Evolutionary conservation across 2,888 invertebrate species (phyloP).

Genomic region (Azorinus chamasolen): DNA sequence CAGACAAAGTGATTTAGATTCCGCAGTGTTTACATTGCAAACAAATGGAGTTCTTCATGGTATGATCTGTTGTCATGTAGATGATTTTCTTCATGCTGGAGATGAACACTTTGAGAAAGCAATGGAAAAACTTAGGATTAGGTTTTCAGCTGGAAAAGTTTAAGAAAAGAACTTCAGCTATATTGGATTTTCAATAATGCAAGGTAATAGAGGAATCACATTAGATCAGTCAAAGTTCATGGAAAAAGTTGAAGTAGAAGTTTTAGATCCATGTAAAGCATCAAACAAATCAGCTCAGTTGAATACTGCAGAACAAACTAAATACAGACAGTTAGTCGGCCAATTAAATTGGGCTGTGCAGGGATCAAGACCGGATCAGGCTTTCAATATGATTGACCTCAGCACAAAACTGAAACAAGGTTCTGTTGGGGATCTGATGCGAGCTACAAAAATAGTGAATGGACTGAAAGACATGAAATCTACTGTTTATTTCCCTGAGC

Average conservation of each 20-base stretch:
- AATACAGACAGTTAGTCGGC: slow-evolving; percentile 28
- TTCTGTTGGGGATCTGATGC: too few species aligned
- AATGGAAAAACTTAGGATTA: slow-evolving; percentile 34
- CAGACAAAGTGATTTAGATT: slow-evolving; percentile 55
- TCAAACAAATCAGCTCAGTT: slow-evolving; percentile 6
- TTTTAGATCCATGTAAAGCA: background rate
- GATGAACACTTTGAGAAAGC: slow-evolving; percentile 42
- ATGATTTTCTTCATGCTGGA: slow-evolving; percentile 68
- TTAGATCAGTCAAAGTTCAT: slow-evolving; percentile 29
- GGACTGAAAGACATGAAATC: slow-evolving; percentile 45
- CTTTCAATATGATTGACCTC: slow-evolving; percentile 40
- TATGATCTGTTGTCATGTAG: slow-evolving; percentile 61
- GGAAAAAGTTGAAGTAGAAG: background rate
- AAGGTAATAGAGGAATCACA: slow-evolving; percentile 17
- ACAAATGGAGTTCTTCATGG: slow-evolving; percentile 35
- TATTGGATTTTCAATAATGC: slow-evolving; percentile 49
- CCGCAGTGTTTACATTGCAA: slow-evolving; percentile 55
- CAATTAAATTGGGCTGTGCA: slow-evolving; percentile 47
- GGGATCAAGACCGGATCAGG: slow-evolving; percentile 37
- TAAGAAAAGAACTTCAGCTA: slow-evolving; percentile 51
- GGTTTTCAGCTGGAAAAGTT: slow-evolving; percentile 58
- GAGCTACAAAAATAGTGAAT: slow-evolving; percentile 27
- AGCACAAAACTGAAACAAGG: slow-evolving; percentile 32
- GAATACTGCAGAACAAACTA: slow-evolving; percentile 24
- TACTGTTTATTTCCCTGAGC: background rate